Percentiles rank a stretch among this genome's conserved stretches.
These are phyloP conservation scores for Synanthedon formicaeformis DNA, from an alignment of 2,888 invertebrate species.

Conservation along the genomic window DNA sequence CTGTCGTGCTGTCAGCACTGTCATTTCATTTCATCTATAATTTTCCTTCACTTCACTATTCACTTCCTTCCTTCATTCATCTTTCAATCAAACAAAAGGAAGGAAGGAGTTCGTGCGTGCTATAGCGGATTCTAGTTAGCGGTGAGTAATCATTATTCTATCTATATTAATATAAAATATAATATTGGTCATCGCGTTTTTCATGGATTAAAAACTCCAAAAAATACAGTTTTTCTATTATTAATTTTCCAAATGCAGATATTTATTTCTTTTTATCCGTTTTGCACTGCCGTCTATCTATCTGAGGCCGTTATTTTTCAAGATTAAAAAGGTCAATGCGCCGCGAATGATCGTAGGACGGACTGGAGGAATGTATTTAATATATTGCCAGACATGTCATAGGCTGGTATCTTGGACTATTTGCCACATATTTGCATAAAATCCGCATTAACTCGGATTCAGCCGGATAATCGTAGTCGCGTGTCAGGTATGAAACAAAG, in stretches of 20 bases:
- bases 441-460: conserved; percentile 19
- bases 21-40: neutral
- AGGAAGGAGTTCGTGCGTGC: conserved; percentile 19
- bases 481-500: conserved; percentile 9
- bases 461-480: conserved; percentile 15
- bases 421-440: conserved; percentile 24
- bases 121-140: conserved; percentile 13
- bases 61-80: conserved; percentile 20
- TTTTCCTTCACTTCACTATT: too few relatives aligned
- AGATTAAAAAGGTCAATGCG: conserved; percentile 59
- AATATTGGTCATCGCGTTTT: too few relatives aligned
- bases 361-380: conserved; percentile 17
- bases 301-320: conserved; percentile 60
- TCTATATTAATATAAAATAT: too few relatives aligned
- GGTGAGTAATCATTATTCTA: conserved; percentile 46
- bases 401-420: conserved; percentile 19
- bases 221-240: too few relatives aligned
- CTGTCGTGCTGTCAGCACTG: neutral
- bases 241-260: too few relatives aligned
- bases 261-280: too few relatives aligned
- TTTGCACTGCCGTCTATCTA: conserved; percentile 10
- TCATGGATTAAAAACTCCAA: too few relatives aligned
- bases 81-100: conserved; percentile 42
- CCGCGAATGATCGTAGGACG: conserved; percentile 30
- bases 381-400: conserved; percentile 20